Evolutionary conservation across 2,113 vertebrate genomes (phyloP), one percentile per base, ranked within the genome.

Genomic region (Sphyrna mokarran): DNA sequence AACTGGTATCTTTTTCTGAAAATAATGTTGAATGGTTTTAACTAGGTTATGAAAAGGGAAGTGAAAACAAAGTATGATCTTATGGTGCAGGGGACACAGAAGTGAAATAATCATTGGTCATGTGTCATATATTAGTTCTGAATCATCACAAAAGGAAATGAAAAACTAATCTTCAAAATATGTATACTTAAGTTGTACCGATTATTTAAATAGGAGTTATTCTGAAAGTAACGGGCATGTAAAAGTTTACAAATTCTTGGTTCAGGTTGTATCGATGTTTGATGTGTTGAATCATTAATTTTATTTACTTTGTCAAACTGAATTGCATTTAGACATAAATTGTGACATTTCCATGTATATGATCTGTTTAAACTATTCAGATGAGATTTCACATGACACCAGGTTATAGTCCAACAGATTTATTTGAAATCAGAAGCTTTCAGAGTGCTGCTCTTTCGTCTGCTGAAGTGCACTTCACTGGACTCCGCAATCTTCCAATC

Each of bases 101-200:
- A 94, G 66, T 94, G 93, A 94, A 94, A 70, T 70, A 94, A 94
- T 94, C 11, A 8, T 11, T 70, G 37, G 93, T 70, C 66, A 68
- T 70, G 66, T 94, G 93, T 66, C 90, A 91, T 16, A 69, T 43
- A 48, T 70, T 48, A 14, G 23, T 63, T 70, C 63, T 94, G 91
- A 94, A 94, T 94, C 66, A 94, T 70, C 91, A 40, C 22, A 69
- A 94, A 94, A 22, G 63, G 37, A 94, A 94, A 94, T 94, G 63
- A 94, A 66, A 94, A 69, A 16, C n/a, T 40, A 26, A n/a, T 94
- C 0, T 63, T 93, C 89, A 66, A 20, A 89, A 89, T 90, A 40
- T 94, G 43, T 70, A 94, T 70, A 70, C 22, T 94, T 94, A 22
- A 94, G 26, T 10, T 29, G 29, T 63, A 58, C 54, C 26, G n/a